Evolutionary conservation across 2,888 invertebrate species (phyloP), one percentile per base, ranked within the genome.

Genomic region (Cephalotes varians): DNA sequence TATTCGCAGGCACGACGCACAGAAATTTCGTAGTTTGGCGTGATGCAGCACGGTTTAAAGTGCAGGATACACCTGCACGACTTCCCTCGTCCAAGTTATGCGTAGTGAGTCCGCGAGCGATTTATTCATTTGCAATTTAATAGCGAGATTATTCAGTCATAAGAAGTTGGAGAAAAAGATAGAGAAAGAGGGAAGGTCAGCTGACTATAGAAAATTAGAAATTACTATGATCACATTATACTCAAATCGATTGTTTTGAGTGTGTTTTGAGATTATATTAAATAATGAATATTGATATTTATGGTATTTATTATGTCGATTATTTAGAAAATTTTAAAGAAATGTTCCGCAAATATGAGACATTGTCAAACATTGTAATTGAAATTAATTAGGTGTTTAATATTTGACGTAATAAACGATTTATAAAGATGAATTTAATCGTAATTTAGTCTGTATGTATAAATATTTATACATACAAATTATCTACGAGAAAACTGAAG

Each of bases 1-100:
- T 77, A 77, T 71, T 77, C 56, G 77, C 40, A 31, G 56, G 31
- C 56, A 56, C 69, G 34, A 67, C 49, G 44, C 69, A 54, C 31
- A 37, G 56, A 77, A 77, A 69, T 77, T 77, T 28, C 40, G 67
- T 21, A 28, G n/a, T 21, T n/a, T 15, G 21, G 12, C 31, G 44
- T 28, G 44, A 54, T 54, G 67, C 15, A 67, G 25, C 44, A 28
- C 65, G 12, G n/a, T 40, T n/a, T 34, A 25, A 65, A 21, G 60
- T 44, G 28, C 21, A 71, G 34, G 28, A 28, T 58, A 40, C 54
- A 62, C 34, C 37, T 51, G 37, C 37, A 65, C 37, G 28, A 51
- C 15, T 65, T 76, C 28, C 28, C 9, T 34, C 25, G 40, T 2
- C n/a, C 37, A 15, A 65, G 28, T 77, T 77, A 34, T 56, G 69